Evolutionary conservation across 1,140 invertebrate genomes (phyloP).

Genomic region (Bombus breviceps): DNA sequence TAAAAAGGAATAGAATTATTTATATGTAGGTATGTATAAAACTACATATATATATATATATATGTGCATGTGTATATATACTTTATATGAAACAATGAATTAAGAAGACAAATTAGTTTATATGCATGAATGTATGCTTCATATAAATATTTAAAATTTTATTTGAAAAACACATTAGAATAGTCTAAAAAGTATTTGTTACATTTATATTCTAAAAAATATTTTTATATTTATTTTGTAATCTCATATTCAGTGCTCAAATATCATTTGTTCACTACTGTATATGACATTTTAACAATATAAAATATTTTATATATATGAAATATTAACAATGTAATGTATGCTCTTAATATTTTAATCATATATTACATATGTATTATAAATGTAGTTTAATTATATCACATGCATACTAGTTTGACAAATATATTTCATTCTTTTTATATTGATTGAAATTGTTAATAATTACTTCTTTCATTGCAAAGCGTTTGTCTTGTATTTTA

Average conservation of each 20-base stretch:
- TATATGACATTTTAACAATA: neutral
- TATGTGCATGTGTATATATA: neutral
- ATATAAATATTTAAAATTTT: conserved; percentile 11
- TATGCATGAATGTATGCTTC: conserved; percentile 29
- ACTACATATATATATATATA: neutral
- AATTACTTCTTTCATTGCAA: conserved; percentile 10
- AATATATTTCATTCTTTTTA: conserved; percentile 10
- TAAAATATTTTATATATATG: neutral
- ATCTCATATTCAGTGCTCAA: neutral
- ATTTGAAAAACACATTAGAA: conserved; percentile 4
- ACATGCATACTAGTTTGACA: conserved; percentile 8
- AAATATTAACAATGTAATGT: neutral
- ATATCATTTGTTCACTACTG: neutral
- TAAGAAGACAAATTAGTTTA: conserved; percentile 1
- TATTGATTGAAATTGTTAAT: conserved; percentile 10
- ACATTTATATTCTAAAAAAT: neutral
- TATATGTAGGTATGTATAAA: neutral
- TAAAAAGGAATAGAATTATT: neutral
- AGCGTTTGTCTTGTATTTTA: conserved; percentile 40
- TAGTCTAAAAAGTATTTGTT: neutral
- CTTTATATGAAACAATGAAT: conserved; percentile 20
- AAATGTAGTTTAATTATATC: neutral
- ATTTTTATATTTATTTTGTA: conserved; percentile 6
- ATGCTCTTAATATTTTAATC: neutral
- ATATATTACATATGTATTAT: neutral